A percentile compares a stretch with the other conserved stretches of the same genome.
Evolutionary conservation across 2,797 vertebrate species (phyloP).

Genomic region (Kryptolebias ocellatus): DNA sequence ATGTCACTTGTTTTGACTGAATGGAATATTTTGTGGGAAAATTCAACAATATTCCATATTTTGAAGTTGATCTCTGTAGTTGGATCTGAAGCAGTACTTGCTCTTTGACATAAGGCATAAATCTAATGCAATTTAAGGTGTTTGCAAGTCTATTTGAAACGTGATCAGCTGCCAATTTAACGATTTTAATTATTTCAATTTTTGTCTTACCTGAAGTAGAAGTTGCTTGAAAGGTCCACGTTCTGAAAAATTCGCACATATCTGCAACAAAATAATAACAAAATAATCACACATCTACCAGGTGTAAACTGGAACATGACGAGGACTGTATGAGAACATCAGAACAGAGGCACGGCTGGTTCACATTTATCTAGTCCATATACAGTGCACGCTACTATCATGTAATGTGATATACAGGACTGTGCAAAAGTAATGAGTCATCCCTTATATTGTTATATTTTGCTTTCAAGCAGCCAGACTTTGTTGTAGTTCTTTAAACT

Average conservation of each 20-base stretch:
- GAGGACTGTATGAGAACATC: neutral
- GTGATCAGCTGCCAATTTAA: no score
- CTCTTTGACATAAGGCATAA: no score
- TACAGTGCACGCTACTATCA: no score
- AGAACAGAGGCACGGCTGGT: neutral
- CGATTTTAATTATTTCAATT: neutral
- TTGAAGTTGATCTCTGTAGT: neutral
- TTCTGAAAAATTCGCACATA: slow-evolving; percentile 98
- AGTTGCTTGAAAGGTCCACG: slow-evolving; percentile 98
- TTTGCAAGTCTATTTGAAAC: no score
- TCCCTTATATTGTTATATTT: neutral
- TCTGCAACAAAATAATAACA: slow-evolving; percentile 81
- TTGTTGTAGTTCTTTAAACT: no score
- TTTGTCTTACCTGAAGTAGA: slow-evolving; percentile 93
- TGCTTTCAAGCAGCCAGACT: no score
- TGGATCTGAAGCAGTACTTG: neutral
- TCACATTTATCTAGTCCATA: neutral
- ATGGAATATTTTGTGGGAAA: neutral
- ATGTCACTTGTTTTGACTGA: neutral
- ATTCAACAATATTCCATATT: neutral
- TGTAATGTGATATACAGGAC: no score
- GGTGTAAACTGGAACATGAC: neutral
- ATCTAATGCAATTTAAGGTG: no score
- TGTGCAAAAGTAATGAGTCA: neutral
- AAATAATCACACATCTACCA: neutral